These are phyloP conservation scores for Loripinus fragilis DNA, from an alignment of 2,888 invertebrate species.

Conservation along the genomic window DNA sequence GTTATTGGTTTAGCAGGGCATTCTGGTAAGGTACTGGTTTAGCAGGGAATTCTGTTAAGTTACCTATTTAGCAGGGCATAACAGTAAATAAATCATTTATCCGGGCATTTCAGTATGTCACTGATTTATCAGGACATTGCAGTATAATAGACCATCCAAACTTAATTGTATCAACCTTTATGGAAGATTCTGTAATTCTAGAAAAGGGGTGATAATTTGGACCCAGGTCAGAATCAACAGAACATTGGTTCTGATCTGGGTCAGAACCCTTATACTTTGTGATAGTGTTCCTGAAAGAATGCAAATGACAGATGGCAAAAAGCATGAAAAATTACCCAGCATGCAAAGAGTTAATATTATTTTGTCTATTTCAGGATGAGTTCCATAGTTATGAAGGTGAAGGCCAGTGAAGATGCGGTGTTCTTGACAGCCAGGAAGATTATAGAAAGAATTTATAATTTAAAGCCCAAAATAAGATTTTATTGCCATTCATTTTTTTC, in stretches of 20 bases:
- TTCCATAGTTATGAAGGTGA: constrained; percentile 58
- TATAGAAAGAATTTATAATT: no score
- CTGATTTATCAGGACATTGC: no score
- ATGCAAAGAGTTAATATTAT: no score
- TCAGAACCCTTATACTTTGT: not conserved
- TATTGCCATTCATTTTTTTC: no score
- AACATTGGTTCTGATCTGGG: no score
- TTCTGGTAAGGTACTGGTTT: not conserved
- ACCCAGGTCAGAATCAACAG: not conserved
- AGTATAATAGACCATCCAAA: no score
- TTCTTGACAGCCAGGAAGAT: no score
- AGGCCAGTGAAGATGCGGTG: no score
- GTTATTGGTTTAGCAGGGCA: not conserved
- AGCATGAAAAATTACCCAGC: no score
- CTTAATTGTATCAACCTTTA: no score
- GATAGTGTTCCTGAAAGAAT: not conserved
- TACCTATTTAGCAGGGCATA: not conserved
- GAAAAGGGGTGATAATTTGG: not conserved
- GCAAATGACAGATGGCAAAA: not conserved
- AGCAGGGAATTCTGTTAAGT: not conserved
- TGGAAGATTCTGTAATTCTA: no score
- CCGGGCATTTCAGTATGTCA: not conserved
- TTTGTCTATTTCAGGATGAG: constrained; percentile 54
- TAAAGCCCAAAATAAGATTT: no score
- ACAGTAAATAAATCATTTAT: not conserved